Base-by-base conservation (phyloP, 2,113 vertebrate species). In the Tachysurus vachellii region DNA sequence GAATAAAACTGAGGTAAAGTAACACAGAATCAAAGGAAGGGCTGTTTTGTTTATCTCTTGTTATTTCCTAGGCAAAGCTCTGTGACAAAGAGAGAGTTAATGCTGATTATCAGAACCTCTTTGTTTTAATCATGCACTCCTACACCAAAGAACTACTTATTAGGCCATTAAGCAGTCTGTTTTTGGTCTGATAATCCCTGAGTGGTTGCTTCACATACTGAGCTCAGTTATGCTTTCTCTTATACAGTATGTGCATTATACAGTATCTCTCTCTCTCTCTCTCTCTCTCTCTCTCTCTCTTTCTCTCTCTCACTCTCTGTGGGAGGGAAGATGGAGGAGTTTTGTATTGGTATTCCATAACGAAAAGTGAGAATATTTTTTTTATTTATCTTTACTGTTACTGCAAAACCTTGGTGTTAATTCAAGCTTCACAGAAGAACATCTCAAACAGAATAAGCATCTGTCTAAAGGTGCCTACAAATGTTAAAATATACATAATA, bases 101-200 rank as follows among this genome's bases (percentile, higher is more conserved):
- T 4, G 42, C 23, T 47, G 56, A 47, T 62, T 47, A 47, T 80
- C 61, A 80, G 31, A 5, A 76, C 71, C 57, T 77, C 76, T 80
- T 66, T 80, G 62, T 56, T 86, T 86, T 64, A 64, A 86, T 68
- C 76, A 80, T 54, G 44, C 50, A 68, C 50, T 81, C 85, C 85
- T 77, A 86, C 71, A 62, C 56, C 83, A 73, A 31, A 47, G 31
- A 2, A 6, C 80, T 36, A 31, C 89, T 91, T 89, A 85, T 91
- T 5, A 80, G 85, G 56, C 89, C 84, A 92, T 92, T 92, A 92
- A 44, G 91, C 85, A 84, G 79, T 90, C 88, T 82, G 56, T 89
- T 91, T 91, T 87, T 86, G 62, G 86, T 89, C 89, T 92, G 90
- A 92, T 94, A 92, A 89, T 91, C 87, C 88, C 84, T 88, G 84